phyloP scores from a whole-genome alignment of 2,888 invertebrate species.

The Gymnosoma rotundatum region DNA sequence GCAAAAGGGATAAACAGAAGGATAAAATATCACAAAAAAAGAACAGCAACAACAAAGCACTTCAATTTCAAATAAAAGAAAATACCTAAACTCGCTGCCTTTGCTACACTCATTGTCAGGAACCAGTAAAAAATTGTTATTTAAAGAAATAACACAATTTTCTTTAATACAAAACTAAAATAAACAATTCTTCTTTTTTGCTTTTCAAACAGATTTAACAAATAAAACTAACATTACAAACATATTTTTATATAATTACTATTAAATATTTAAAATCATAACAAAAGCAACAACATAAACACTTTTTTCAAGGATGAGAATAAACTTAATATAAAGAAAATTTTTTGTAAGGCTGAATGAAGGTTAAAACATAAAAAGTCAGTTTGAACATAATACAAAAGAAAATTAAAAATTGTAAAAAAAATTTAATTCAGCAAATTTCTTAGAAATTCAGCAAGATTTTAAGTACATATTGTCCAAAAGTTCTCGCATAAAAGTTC shows the following conservation, averaged over 20 bases:
- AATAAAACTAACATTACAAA: background rate
- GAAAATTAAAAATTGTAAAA: too few species aligned
- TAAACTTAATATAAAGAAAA: too few species aligned
- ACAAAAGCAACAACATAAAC: too few species aligned
- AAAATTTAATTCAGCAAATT: too few species aligned
- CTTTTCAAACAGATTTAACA: background rate
- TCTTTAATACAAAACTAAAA: slow-evolving; percentile 20
- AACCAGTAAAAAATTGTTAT: background rate
- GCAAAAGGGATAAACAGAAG: background rate
- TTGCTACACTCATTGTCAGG: slow-evolving; percentile 42
- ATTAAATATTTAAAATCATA: too few species aligned
- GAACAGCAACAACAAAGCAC: slow-evolving; percentile 1
- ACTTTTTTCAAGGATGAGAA: too few species aligned
- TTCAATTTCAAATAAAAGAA: slow-evolving; percentile 39
- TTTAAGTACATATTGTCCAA: too few species aligned
- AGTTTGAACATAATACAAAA: background rate
- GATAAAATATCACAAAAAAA: background rate
- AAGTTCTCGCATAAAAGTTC: too few species aligned
- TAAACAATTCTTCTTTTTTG: slow-evolving; percentile 13
- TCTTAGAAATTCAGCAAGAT: background rate
- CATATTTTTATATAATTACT: too few species aligned
- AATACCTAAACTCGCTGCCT: slow-evolving; percentile 21
- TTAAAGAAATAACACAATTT: slow-evolving; percentile 37
- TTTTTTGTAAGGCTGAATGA: too few species aligned
- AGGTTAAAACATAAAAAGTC: background rate